phyloP scores from a whole-genome alignment of 2,888 invertebrate species.

The Cetonia aurata region DNA sequence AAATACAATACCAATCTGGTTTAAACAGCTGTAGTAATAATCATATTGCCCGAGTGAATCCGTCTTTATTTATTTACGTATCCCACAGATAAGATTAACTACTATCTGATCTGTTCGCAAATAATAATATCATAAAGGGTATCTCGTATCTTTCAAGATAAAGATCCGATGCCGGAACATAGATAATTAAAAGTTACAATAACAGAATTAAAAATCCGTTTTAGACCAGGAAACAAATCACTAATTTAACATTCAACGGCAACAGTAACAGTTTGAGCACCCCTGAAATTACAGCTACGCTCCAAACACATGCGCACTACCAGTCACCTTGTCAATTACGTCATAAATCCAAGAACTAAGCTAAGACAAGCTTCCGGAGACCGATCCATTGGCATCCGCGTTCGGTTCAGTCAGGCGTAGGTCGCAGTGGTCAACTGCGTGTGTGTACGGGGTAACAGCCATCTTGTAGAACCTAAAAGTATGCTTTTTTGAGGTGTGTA shows the following conservation, averaged over 20 bases:
- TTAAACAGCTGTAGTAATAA: constrained; percentile 2
- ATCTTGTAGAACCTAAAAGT: constrained; percentile 67
- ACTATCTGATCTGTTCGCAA: constrained; percentile 33
- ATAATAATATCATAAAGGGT: constrained; percentile 11
- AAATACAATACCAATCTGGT: background rate
- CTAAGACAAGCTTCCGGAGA: constrained; percentile 57
- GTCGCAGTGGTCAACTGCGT: constrained; percentile 59
- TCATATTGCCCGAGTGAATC: background rate
- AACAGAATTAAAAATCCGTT: constrained; percentile 15
- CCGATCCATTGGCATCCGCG: constrained; percentile 44
- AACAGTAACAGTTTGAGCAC: constrained; percentile 55
- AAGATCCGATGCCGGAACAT: constrained; percentile 16
- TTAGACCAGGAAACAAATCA: constrained; percentile 24
- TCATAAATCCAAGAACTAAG: constrained; percentile 54
- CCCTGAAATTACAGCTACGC: constrained; percentile 51
- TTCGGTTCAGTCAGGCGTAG: constrained; percentile 52
- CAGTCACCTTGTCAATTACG: constrained; percentile 64
- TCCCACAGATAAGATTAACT: constrained; percentile 30
- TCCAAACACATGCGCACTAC: constrained; percentile 55
- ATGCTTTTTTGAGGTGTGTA: constrained; percentile 68
- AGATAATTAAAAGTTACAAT: constrained; percentile 6
- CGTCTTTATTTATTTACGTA: constrained; percentile 24
- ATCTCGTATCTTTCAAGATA: constrained; percentile 28
- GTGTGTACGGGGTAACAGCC: constrained; percentile 66
- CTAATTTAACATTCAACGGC: constrained; percentile 34